A percentile compares a stretch with the other conserved stretches of the same genome.
These are phyloP conservation scores for Ectemnius lituratus DNA, from an alignment of 2,888 invertebrate species.

Conservation along the genomic window DNA sequence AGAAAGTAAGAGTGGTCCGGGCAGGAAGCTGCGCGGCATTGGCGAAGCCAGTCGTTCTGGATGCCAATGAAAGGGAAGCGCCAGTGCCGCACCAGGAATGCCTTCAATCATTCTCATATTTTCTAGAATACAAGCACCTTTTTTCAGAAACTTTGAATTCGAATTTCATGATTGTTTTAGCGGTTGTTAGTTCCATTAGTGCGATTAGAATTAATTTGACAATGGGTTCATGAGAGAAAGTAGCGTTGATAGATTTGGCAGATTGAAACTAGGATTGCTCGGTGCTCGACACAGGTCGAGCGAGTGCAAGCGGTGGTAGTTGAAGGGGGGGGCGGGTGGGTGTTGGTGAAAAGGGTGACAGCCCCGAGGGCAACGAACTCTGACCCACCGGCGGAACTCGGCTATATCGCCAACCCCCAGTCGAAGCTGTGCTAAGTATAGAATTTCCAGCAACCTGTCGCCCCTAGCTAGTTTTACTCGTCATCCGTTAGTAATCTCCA, in stretches of 20 bases:
- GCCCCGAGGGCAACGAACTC: conserved; percentile 72
- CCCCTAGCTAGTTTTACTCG: conserved; percentile 42
- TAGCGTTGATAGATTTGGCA: too few relatives aligned
- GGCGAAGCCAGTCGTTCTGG: conserved; percentile 66
- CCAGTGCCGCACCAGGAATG: conserved; percentile 17
- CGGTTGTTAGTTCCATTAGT: too few relatives aligned
- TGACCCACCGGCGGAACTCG: conserved; percentile 73
- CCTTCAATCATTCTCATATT: conserved; percentile 32
- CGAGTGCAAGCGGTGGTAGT: conserved; percentile 33
- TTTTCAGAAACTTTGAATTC: neutral
- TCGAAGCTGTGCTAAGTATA: conserved; percentile 61
- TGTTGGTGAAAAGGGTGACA: conserved; percentile 46
- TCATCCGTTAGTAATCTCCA: too few relatives aligned
- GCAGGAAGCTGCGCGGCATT: conserved; percentile 63
- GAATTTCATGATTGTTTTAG: neutral
- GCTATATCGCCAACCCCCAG: conserved; percentile 59
- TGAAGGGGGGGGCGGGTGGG: conserved; percentile 26
- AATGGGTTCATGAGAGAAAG: too few relatives aligned
- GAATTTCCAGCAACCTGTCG: conserved; percentile 68
- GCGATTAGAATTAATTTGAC: too few relatives aligned
- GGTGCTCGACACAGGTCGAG: too few relatives aligned
- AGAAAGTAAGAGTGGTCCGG: conserved; percentile 73
- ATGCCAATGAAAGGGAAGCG: conserved; percentile 75
- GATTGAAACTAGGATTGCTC: conserved; percentile 19
- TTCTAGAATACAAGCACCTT: neutral